A percentile compares a stretch with the other conserved stretches of the same genome.
Conservation (phyloP, 2,797 vertebrate genomes). For the Lophura swinhoii region DNA sequence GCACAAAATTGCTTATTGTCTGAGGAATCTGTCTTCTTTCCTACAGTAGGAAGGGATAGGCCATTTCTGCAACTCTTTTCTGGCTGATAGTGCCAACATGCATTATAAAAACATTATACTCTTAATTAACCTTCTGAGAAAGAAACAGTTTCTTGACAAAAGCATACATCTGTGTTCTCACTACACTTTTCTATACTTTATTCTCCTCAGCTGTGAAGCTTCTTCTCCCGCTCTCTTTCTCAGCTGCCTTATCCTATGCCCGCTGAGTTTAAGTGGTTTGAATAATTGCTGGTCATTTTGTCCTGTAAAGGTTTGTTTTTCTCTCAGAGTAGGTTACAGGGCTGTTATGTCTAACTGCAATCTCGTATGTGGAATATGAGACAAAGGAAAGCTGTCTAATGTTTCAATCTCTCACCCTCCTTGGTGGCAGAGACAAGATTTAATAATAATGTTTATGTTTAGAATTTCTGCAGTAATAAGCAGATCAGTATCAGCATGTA, state of each 20-base stretch:
- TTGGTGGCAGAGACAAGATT: constrained; percentile 42
- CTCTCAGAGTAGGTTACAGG: background rate
- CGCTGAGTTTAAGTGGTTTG: background rate
- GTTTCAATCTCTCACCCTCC: background rate
- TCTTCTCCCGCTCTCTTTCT: background rate
- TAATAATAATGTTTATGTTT: constrained; percentile 69
- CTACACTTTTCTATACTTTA: background rate
- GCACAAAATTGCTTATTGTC: background rate
- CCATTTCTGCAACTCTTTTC: background rate
- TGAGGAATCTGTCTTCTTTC: background rate
- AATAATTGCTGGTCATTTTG: constrained; percentile 24
- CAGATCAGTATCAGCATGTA: constrained; percentile 58
- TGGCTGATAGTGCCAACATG: background rate
- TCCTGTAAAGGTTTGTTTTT: constrained; percentile 20
- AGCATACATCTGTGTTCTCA: background rate
- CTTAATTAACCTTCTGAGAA: constrained; percentile 20
- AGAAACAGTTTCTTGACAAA: background rate
- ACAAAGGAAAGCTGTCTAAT: constrained; percentile 21
- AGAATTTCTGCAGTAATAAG: constrained; percentile 70
- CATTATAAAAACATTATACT: background rate
- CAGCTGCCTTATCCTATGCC: background rate
- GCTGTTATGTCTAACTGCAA: constrained; percentile 17
- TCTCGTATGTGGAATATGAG: background rate
- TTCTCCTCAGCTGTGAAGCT: background rate
- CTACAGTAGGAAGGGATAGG: background rate